Evolutionary conservation across 2,888 invertebrate species (phyloP), one percentile per base, ranked within the genome.

Genomic region (Dasypogon diadema): DNA sequence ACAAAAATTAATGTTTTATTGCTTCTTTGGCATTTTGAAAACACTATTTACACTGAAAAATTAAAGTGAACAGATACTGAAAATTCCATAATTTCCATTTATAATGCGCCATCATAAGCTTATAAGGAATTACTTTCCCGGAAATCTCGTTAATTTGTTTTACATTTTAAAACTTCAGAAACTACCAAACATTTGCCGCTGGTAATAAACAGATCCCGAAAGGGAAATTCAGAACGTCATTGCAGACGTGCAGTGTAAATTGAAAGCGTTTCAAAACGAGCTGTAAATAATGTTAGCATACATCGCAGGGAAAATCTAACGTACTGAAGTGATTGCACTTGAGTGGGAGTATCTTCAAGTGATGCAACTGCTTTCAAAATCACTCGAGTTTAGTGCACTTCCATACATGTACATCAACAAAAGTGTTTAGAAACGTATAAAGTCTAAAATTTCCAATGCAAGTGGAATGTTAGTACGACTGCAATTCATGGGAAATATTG

Each of bases 401-500:
- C 30, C 14, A 6, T 2, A 55, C 26, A 12, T 10, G 0, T 58
- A 10, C 24, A 58, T 58, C n/a, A 30, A 8, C 3, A 30, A 30
- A 16, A 56, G 56, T 58, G 34, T 30, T 58, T 30, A 16, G 30
- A 58, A 30, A 56, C 18, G 51, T 14, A 2, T 26, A 22, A 14
- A 58, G 1, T 16, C 3, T n/a, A 2, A 58, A 12, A 16, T 4
- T 30, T 58, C 30, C 26, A 14, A n/a, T 30, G 55, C 56, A 30
- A 26, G 24, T 26, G 26, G 14, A 5, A 30, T 26, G 1, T 30
- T 3, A 56, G n/a, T 14, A n/a, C 14, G 2, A 14, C 8, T 56
- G 56, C n/a, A 26, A 56, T 56, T 56, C 26, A 55, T 8, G 56
- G 26, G 6, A 14, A 58, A 30, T n/a, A 58, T 16, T 58, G 30